Base-by-base conservation (phyloP, 1,140 invertebrate genomes). In the Euwallacea similis region DNA sequence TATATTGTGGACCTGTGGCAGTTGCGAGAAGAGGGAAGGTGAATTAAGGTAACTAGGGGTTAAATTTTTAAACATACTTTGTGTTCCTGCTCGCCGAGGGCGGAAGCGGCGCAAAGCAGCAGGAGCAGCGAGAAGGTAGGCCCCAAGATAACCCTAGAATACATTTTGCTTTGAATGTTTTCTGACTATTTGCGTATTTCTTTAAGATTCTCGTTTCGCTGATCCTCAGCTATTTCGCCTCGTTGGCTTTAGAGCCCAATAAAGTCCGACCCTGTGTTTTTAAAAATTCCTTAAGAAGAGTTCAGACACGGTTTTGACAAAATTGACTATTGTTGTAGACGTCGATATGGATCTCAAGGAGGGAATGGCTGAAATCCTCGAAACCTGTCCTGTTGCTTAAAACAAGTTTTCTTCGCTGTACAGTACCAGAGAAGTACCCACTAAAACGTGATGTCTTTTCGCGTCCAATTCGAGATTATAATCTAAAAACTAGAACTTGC, bases 1-100 rank as follows among this genome's bases (percentile, higher is more conserved):
- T 66, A 89, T 88, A 74, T 89, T 89, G 81, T 89, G 88, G 2
- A 90, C 88, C 87, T 89, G 44, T 0, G 13, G n/a, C 10, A 61
- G 6, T 9, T 9, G 59, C 11, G 16, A n/a, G 1, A 50, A 50
- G 6, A 50, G 9, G 8, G 16, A 4, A 33, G 21, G 21, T 33
- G 21, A 4, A 2, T 58, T 33, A 9, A 7, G 0, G 55, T 58
- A 16, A 9, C 0, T 2, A 46, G 21, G 21, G 41, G 42, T 8
- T n/a, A 7, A 65, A 65, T 54, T 53, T 13, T 64, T 43, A 47
- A 11, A 64, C 53, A 53, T 69, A 75, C 74, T 42, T 69, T 72
- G 55, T 72, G 73, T 60, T 76, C 73, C 42, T 67, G 47, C 69
- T 74, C 74, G 44, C 55, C 59, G 44, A 44, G 60, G n/a, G 65